phyloP scores from a whole-genome alignment of 2,888 invertebrate species.

The Cryptophagus acutangulus region DNA sequence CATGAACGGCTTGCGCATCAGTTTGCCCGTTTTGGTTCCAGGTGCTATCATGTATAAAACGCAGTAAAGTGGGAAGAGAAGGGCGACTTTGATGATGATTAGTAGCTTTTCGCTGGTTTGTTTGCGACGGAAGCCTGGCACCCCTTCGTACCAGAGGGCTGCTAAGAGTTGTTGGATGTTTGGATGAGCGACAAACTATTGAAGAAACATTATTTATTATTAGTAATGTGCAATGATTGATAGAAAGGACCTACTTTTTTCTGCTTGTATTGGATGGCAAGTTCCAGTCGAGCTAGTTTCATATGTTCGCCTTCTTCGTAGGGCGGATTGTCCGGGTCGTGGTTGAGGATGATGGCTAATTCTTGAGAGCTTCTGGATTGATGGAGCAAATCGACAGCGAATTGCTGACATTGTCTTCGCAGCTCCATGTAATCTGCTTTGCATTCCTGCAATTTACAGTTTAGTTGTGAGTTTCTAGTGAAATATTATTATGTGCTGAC shows the following conservation, averaged over 20 bases:
- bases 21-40: constrained; percentile 69
- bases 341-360: constrained; percentile 88
- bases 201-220: not conserved
- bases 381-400: constrained; percentile 85
- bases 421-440: constrained; percentile 83
- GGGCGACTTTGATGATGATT: constrained; percentile 68
- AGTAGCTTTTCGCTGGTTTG: constrained; percentile 63
- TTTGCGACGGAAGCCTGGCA: constrained; percentile 88
- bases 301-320: constrained; percentile 78
- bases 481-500: constrained; percentile 33
- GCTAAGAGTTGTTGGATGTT: constrained; percentile 90
- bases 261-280: constrained; percentile 91
- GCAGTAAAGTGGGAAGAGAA: constrained; percentile 85
- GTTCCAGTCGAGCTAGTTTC: constrained; percentile 77
- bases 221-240: too few relatives aligned
- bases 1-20: constrained; percentile 93
- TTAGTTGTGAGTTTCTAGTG: not conserved
- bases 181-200: constrained; percentile 64
- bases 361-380: constrained; percentile 91
- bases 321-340: constrained; percentile 69
- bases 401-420: constrained; percentile 81
- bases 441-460: constrained; percentile 63
- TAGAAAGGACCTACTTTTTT: constrained; percentile 66
- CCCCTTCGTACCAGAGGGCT: constrained; percentile 91
- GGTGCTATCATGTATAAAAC: constrained; percentile 80